A percentile compares a stretch with the other conserved stretches of the same genome.
These are phyloP conservation scores for Protodeltote pygarga DNA, from an alignment of 2,888 invertebrate genomes.

Conservation along the genomic window DNA sequence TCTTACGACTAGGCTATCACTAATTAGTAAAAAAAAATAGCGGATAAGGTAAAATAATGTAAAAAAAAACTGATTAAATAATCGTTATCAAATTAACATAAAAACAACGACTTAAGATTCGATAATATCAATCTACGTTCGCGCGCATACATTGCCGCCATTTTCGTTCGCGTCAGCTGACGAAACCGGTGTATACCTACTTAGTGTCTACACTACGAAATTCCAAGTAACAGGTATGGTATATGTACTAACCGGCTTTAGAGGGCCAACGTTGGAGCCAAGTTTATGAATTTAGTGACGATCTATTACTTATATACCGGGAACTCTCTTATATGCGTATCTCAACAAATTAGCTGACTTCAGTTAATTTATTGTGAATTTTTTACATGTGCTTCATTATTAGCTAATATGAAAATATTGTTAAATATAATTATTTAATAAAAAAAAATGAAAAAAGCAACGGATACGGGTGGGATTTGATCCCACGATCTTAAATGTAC, in stretches of 20 bases:
- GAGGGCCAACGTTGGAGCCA: conserved; percentile 35
- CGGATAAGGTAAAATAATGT: not conserved
- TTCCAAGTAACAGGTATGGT: conserved; percentile 79
- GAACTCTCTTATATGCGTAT: too few relatives aligned
- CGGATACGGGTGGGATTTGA: too few relatives aligned
- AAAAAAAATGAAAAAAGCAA: too few relatives aligned
- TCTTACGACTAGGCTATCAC: too few relatives aligned
- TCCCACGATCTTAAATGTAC: too few relatives aligned
- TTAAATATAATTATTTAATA: too few relatives aligned
- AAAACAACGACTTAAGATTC: conserved; percentile 44
- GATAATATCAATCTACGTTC: conserved; percentile 60
- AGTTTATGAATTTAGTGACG: conserved; percentile 13
- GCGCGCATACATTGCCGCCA: conserved; percentile 64
- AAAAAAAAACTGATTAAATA: conserved; percentile 24
- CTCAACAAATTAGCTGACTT: too few relatives aligned
- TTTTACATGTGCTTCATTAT: too few relatives aligned
- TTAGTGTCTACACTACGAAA: conserved; percentile 60
- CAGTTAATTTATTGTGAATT: too few relatives aligned
- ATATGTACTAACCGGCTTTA: conserved; percentile 43
- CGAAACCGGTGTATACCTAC: conserved; percentile 70
- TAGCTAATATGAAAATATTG: too few relatives aligned
- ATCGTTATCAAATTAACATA: conserved; percentile 28
- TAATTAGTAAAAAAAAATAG: not conserved
- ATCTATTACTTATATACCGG: too few relatives aligned
- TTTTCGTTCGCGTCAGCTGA: conserved; percentile 76